These are phyloP conservation scores for Drosophila kanapiae DNA, from an alignment of 1,140 invertebrate species.

Conservation along the genomic window DNA sequence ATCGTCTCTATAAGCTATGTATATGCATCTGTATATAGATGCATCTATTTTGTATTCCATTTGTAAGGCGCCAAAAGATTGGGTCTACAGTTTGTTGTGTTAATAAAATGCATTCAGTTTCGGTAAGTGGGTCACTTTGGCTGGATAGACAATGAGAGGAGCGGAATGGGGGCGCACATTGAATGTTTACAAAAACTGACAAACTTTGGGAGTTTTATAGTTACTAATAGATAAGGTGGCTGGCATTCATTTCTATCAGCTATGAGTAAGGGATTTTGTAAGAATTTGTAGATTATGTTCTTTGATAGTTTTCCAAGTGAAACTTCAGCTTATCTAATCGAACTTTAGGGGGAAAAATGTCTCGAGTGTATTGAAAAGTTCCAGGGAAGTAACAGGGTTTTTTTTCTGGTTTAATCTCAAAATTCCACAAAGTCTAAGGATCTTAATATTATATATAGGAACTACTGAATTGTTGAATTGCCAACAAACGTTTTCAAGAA, in stretches of 20 bases:
- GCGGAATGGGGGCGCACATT: not conserved
- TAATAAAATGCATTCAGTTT: slow-evolving; percentile 40
- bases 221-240: not conserved
- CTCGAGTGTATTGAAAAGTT: not conserved
- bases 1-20: not conserved
- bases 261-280: not conserved
- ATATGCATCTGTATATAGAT: slow-evolving; percentile 4
- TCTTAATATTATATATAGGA: not conserved
- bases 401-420: not conserved
- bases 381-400: not conserved
- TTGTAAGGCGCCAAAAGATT: slow-evolving; percentile 73
- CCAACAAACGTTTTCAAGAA: not conserved
- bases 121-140: slow-evolving; percentile 52
- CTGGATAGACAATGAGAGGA: not conserved
- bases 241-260: not conserved
- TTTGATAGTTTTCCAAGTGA: not conserved
- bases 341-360: not conserved
- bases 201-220: not conserved
- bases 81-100: slow-evolving; percentile 34
- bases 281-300: not conserved
- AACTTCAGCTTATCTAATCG: not conserved
- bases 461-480: not conserved
- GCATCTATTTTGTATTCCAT: slow-evolving; percentile 56
- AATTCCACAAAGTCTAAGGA: not conserved
- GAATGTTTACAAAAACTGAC: not conserved